Base-by-base conservation (phyloP, 2,888 invertebrate species). In the Ametastegia equiseti region DNA sequence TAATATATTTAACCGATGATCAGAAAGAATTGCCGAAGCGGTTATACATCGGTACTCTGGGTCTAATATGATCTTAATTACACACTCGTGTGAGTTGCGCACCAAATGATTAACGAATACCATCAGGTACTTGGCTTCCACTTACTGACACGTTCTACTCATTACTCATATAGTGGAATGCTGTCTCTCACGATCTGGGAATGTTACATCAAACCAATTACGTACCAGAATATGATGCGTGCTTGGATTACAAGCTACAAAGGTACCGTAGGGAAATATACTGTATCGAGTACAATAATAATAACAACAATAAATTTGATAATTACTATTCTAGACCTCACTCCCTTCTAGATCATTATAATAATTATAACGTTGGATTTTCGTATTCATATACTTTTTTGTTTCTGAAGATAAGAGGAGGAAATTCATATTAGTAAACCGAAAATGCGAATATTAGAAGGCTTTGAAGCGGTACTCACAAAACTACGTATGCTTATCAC, bases 141-240 rank as follows among this genome's bases (percentile, higher is more conserved):
- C n/a, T 63, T 33, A 63, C 33, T 33, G 11, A 63, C 33, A 63
- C 11, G 15, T 63, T 15, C 13, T 30, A 63, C 63, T 63, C 7
- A 63, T 13, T 63, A 11, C 15, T 67, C 67, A 13, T 19, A 23
- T 13, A 69, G 19, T n/a, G 7, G 33, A 33, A n/a, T 63, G n/a
- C 33, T 27, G 27, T 63, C 33, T 63, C 27, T 30, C 30, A 60
- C 60, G 13, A 19, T 60, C 33, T 63, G 15, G 63, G 36, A 63
- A 54, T 63, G 69, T 69, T 69, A 42, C 42, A 67, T 67, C 67
- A 67, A 42, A 67, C 67, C 67, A 67, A 39, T 67, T 67, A 67
- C 19, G 39, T 39, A 67, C 19, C 42, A 19, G 30, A n/a, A 42
- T 30, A 63, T 30, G 67, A 67, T 36, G 42, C 42, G 39, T 67